phyloP scores from a whole-genome alignment of 2,888 invertebrate species.

The Chrysina gloriosa region DNA sequence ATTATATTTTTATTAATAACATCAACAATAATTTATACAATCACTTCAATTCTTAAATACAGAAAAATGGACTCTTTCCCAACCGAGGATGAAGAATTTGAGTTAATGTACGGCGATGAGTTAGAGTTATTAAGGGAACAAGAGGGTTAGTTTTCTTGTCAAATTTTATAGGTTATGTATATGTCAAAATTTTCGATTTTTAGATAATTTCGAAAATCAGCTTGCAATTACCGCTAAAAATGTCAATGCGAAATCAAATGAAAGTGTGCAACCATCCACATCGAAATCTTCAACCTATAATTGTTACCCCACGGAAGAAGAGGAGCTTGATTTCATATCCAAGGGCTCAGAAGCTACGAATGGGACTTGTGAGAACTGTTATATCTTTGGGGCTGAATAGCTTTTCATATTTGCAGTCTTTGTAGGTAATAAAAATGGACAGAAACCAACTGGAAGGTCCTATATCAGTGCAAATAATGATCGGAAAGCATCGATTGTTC shows the following conservation, averaged over 20 bases:
- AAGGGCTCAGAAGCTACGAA: constrained; percentile 63
- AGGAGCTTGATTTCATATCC: constrained; percentile 76
- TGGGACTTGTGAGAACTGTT: not conserved
- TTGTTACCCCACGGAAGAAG: constrained; percentile 65
- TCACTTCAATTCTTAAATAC: constrained; percentile 46
- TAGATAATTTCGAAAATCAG: not conserved
- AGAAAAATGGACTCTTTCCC: constrained; percentile 68
- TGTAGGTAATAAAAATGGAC: too few species aligned
- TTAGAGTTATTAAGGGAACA: constrained; percentile 72
- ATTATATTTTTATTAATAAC: not conserved
- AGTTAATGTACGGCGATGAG: constrained; percentile 78
- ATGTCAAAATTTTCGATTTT: constrained; percentile 8
- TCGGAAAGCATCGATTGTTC: not conserved
- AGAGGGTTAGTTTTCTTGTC: constrained; percentile 61
- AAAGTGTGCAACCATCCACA: not conserved
- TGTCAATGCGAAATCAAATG: not conserved
- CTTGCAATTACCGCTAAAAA: not conserved
- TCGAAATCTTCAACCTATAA: not conserved
- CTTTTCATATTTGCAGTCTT: too few species aligned
- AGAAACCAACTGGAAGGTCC: too few species aligned
- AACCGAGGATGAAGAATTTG: constrained; percentile 70
- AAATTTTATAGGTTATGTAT: constrained; percentile 29
- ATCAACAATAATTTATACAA: not conserved
- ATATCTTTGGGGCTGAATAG: too few species aligned
- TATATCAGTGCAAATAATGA: too few species aligned